phyloP scores from a whole-genome alignment of 1,140 invertebrate genomes.

The Drosophila watanabei region DNA sequence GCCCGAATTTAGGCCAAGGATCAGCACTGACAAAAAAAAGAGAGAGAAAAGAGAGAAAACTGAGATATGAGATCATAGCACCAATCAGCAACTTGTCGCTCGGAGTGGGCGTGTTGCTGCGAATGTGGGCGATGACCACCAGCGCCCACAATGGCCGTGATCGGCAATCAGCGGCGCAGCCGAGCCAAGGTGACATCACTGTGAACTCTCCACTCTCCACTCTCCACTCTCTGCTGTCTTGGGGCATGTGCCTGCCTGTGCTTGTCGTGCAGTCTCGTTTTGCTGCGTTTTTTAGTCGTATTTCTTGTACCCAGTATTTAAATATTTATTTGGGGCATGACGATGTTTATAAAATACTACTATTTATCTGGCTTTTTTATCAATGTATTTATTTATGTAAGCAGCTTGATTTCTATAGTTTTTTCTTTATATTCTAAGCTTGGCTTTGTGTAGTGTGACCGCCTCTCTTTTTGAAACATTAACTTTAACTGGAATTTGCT shows the following conservation, averaged over 20 bases:
- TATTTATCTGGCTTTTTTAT: not conserved
- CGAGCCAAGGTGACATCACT: conserved; percentile 64
- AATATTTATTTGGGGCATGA: not conserved
- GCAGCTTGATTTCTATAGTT: not conserved
- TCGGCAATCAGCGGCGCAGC: conserved; percentile 37
- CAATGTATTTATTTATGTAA: not conserved
- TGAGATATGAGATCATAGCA: conserved; percentile 27
- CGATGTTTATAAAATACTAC: not conserved
- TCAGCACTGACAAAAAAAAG: not conserved
- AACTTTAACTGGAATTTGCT: not conserved
- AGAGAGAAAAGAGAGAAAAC: not conserved
- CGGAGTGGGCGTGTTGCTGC: conserved; percentile 19
- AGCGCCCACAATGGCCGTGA: conserved; percentile 34
- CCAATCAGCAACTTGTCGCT: conserved; percentile 35
- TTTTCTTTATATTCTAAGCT: not conserved
- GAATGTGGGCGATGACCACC: conserved; percentile 22
- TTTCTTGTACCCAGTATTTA: not conserved
- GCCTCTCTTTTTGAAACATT: not conserved
- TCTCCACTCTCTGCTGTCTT: conserved; percentile 22
- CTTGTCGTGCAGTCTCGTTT: conserved; percentile 77
- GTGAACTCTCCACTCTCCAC: conserved; percentile 33
- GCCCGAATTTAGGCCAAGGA: conserved; percentile 33
- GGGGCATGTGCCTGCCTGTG: conserved; percentile 63
- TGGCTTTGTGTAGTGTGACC: not conserved
- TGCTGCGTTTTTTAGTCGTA: conserved; percentile 38